Base-by-base conservation (phyloP, 2,797 vertebrate species). In the Moxostoma hubbsi region DNA sequence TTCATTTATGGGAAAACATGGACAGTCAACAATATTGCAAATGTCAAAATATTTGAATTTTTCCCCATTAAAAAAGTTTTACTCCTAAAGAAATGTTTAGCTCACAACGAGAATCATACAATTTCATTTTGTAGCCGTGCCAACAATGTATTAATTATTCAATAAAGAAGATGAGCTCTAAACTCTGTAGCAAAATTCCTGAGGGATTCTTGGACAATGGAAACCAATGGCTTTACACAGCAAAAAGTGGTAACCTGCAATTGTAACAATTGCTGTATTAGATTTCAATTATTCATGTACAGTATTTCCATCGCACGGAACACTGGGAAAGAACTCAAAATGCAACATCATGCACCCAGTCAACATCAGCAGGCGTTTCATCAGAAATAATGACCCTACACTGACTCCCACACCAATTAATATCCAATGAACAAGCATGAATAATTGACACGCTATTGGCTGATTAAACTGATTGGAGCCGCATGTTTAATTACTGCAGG, bases 401-500 rank as follows among this genome's bases (percentile, higher is more conserved):
- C 49, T 6, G 58, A 59, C 6, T 81, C 86, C 59, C 72, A 73
- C 53, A 82, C 67, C 80, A 85, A 80, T 86, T 81, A 79, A 72
- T 55, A 53, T 58, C 13, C 51, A 76, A 81, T 77, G 70, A 86
- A 81, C 50, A 15, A 46, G 63, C 43, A 63, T 79, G 73, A 85
- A 84, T 81, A 84, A 84, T 73, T 80, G 59, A 83, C 18, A 61
- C 10, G 54, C 16, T 47, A 64, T 59, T 54, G 64, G 63, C 24
- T 57, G 63, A 45, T 53, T 70, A 82, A 83, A 71, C 75, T 50
- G 62, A 84, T 61, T 71, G 36, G 64, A 69, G 65, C 24, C 51
- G 24, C 74, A 51, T 79, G 67, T 81, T 83, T 83, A 82, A 84
- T 84, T 81, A 86, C 77, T 9, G 79, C 46, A 72, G 55, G 16